Evolutionary conservation across 2,113 vertebrate species (phyloP).

Genomic region (Ctenomys sociabilis): DNA sequence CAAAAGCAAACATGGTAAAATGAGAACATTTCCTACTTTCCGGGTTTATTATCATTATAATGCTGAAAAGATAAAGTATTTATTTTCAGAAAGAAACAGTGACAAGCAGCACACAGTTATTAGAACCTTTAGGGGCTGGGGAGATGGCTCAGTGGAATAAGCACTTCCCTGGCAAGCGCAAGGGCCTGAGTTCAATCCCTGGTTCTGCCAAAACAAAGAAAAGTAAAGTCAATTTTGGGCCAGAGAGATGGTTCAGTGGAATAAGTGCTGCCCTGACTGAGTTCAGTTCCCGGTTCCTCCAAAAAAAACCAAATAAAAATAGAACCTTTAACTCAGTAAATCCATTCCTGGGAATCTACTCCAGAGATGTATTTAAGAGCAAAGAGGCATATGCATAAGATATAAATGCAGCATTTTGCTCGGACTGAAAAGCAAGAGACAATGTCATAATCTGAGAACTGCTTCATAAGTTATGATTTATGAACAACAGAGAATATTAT

Average conservation of each 20-base stretch:
- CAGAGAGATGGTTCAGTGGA: too few relatives aligned
- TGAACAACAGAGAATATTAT: conserved; percentile 27
- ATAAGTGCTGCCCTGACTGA: too few relatives aligned
- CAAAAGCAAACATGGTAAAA: conserved; percentile 56
- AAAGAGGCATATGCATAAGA: conserved; percentile 1
- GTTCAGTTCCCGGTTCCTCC: too few relatives aligned
- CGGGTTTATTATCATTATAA: conserved; percentile 15
- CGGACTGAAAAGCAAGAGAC: not conserved
- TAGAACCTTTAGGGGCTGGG: conserved; percentile 34
- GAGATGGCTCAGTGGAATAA: too few relatives aligned
- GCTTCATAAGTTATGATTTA: conserved; percentile 23
- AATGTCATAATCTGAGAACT: not conserved
- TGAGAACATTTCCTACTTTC: conserved; percentile 4
- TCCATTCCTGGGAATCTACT: not conserved
- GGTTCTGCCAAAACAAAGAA: too few relatives aligned
- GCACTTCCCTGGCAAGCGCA: too few relatives aligned
- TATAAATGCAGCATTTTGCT: conserved; percentile 1
- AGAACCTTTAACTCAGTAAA: conserved; percentile 50
- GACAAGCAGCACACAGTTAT: not conserved
- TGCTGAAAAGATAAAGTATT: conserved; percentile 37
- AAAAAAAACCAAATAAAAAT: too few relatives aligned
- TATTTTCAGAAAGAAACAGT: conserved; percentile 52
- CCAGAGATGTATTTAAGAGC: not conserved
- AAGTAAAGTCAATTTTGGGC: too few relatives aligned
- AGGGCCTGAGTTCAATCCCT: too few relatives aligned